phyloP scores from a whole-genome alignment of 2,113 vertebrate genomes.

The Tragelaphus buxtoni region DNA sequence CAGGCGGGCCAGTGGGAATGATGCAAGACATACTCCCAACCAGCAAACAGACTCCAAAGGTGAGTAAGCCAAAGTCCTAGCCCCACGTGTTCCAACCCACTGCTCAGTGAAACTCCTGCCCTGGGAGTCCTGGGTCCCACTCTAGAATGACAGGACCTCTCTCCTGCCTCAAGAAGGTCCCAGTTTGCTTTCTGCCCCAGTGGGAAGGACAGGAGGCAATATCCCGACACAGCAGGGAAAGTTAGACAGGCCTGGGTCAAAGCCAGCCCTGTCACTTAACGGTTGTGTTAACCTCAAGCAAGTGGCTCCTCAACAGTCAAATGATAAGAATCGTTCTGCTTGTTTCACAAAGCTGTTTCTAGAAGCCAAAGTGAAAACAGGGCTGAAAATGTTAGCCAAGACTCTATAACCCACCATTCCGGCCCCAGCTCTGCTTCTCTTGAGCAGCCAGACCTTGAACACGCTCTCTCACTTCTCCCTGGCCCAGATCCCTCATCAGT shows the following conservation, averaged over 20 bases:
- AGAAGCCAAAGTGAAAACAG: neutral
- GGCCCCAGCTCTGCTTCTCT: neutral
- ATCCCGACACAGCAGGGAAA: neutral
- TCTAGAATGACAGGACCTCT: neutral
- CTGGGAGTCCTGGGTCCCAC: neutral
- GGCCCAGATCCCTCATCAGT: neutral
- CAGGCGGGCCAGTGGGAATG: fast-evolving
- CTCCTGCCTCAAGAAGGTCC: neutral
- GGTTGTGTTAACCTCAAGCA: neutral
- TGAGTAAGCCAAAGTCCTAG: neutral
- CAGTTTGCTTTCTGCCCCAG: neutral
- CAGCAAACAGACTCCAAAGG: neutral
- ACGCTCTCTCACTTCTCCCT: neutral
- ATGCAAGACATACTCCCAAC: fast-evolving
- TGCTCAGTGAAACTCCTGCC: neutral
- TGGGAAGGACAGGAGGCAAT: neutral
- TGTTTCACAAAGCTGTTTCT: neutral
- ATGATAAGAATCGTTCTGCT: neutral
- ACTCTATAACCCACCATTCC: neutral
- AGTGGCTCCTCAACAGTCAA: neutral
- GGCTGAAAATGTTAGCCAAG: neutral
- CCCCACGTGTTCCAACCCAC: neutral
- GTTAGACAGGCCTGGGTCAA: neutral
- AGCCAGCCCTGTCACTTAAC: neutral
- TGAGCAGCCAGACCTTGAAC: neutral